These are phyloP conservation scores for Ptychadena robeensis DNA, from an alignment of 2,797 vertebrate genomes.

Conservation along the genomic window DNA sequence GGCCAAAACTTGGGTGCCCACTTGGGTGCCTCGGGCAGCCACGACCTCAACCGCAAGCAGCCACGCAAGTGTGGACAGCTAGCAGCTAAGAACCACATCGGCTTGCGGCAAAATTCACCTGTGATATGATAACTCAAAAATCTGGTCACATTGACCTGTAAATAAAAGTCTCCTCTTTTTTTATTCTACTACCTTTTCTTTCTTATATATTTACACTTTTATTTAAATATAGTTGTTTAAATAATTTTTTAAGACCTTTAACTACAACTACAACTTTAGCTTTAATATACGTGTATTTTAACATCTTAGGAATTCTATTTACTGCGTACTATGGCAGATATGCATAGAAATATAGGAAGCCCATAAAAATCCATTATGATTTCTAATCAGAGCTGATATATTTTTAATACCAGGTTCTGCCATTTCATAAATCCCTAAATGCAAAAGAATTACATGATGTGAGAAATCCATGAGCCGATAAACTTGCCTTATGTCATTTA, in stretches of 20 bases:
- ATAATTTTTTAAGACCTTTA: not conserved
- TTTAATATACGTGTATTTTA: not conserved
- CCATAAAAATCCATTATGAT: constrained; percentile 4
- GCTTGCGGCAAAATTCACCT: too few species aligned
- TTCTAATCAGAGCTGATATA: constrained; percentile 37
- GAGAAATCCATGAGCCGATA: constrained; percentile 15
- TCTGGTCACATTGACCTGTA: too few species aligned
- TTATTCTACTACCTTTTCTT: too few species aligned
- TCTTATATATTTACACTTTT: too few species aligned
- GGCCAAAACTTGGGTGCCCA: too few species aligned
- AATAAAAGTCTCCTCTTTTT: too few species aligned
- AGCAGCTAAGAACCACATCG: too few species aligned
- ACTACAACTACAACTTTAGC: not conserved
- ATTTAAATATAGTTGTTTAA: not conserved
- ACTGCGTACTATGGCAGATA: not conserved
- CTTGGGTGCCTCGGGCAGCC: too few species aligned
- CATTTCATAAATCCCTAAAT: constrained; percentile 14
- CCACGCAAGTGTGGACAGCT: too few species aligned
- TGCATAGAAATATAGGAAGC: not conserved
- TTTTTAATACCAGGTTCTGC: constrained; percentile 5
- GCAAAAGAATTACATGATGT: constrained; percentile 5
- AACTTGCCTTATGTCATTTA: constrained; percentile 39
- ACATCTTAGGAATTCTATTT: not conserved
- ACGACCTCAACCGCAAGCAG: too few species aligned
- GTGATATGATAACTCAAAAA: too few species aligned